Evolutionary conservation across 2,888 invertebrate species (phyloP).

Genomic region (Cyclophora punctaria): DNA sequence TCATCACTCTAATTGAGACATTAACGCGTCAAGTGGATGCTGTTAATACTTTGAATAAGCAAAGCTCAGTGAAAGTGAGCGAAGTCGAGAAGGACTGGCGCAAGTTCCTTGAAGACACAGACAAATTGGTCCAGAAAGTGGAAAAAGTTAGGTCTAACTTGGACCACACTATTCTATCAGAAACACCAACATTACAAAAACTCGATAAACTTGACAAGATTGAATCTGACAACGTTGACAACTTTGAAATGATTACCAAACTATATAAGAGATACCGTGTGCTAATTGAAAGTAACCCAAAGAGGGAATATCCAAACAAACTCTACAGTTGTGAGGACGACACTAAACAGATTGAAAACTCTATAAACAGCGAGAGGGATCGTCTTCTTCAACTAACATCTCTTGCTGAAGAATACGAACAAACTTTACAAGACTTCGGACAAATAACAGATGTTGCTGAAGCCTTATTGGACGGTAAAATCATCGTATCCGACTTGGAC

Average conservation of each 20-base stretch:
- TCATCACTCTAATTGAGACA: constrained; percentile 77
- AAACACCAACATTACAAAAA: constrained; percentile 79
- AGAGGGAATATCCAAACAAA: constrained; percentile 79
- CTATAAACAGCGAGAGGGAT: constrained; percentile 82
- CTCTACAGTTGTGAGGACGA: constrained; percentile 79
- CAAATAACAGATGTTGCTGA: constrained; percentile 91
- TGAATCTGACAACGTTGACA: constrained; percentile 78
- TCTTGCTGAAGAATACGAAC: constrained; percentile 89
- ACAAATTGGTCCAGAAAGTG: constrained; percentile 72
- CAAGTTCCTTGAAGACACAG: constrained; percentile 79
- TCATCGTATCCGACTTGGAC: constrained; percentile 82
- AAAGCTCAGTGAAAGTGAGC: constrained; percentile 55
- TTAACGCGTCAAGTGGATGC: constrained; percentile 80
- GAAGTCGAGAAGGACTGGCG: constrained; percentile 81
- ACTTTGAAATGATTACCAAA: constrained; percentile 76
- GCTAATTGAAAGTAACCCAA: constrained; percentile 80
- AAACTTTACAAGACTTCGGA: constrained; percentile 89
- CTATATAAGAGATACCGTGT: constrained; percentile 77
- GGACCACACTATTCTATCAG: constrained; percentile 75
- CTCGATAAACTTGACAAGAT: constrained; percentile 81
- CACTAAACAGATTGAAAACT: constrained; percentile 80
- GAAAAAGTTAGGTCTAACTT: constrained; percentile 67
- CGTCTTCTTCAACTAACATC: constrained; percentile 83
- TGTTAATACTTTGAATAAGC: constrained; percentile 78
- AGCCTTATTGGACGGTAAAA: constrained; percentile 84